Percentiles rank a stretch among this genome's conserved stretches.
Conservation (phyloP, 1,140 invertebrate genomes). For the Pseudomyrmex gracilis region DNA sequence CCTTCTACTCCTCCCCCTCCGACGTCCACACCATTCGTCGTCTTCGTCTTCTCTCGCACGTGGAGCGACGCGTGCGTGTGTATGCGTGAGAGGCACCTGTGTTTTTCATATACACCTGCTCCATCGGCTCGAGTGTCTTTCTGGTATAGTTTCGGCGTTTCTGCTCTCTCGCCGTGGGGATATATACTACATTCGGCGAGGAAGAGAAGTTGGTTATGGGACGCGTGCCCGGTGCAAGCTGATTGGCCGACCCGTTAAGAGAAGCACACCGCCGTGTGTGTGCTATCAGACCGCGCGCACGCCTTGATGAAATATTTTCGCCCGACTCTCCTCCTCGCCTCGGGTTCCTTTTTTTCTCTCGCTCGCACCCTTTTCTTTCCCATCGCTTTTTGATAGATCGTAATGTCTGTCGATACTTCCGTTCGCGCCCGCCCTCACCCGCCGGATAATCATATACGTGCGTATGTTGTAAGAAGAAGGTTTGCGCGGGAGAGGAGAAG, state of each 20-base stretch:
- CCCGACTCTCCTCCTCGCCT: not conserved
- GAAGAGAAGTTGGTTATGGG: slow-evolving; percentile 63
- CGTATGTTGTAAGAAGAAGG: not conserved
- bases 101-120: slow-evolving; percentile 78
- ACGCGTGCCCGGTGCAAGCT: slow-evolving; percentile 67
- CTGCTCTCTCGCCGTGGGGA: slow-evolving; percentile 57
- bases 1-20: not conserved
- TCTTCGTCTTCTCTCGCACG: slow-evolving; percentile 48
- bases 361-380: not conserved
- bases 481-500: not conserved
- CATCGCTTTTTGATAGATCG: slow-evolving; percentile 37
- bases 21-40: slow-evolving; percentile 14
- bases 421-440: slow-evolving; percentile 35
- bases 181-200: slow-evolving; percentile 38
- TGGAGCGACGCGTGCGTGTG: slow-evolving; percentile 47
- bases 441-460: slow-evolving; percentile 34
- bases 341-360: not conserved
- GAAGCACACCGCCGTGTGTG: slow-evolving; percentile 24
- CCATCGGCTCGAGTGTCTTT: slow-evolving; percentile 66
- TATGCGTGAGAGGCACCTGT: slow-evolving; percentile 73
- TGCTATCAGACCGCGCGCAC: slow-evolving; percentile 17
- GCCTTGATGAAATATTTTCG: slow-evolving; percentile 54
- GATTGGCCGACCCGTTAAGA: slow-evolving; percentile 65
- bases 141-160: slow-evolving; percentile 69
- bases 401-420: slow-evolving; percentile 57